A percentile compares a stretch with the other conserved stretches of the same genome.
phyloP scores from a whole-genome alignment of 2,113 vertebrate genomes.

The Calyptommatus sinebrachiatus region DNA sequence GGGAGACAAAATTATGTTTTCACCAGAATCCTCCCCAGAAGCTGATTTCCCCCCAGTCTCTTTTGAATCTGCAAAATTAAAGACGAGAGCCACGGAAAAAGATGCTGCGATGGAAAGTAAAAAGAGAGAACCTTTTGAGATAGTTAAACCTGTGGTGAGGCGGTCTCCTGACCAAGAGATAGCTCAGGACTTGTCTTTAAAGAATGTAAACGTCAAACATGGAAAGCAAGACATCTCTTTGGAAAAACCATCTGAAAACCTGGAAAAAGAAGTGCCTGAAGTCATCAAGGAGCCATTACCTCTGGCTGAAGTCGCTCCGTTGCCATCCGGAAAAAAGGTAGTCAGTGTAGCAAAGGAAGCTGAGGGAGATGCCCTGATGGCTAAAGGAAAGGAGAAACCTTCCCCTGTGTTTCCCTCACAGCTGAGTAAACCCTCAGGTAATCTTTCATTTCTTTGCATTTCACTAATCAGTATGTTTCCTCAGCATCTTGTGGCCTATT shows the following conservation, averaged over 20 bases:
- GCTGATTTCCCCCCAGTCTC: conserved; percentile 67
- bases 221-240: conserved; percentile 56
- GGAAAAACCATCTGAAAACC: conserved; percentile 60
- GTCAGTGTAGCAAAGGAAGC: conserved; percentile 68
- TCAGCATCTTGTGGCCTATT: conserved; percentile 50
- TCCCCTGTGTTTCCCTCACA: conserved; percentile 73
- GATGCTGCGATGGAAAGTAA: conserved; percentile 46
- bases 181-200: conserved; percentile 65
- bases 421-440: conserved; percentile 81
- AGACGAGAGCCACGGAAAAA: conserved; percentile 38
- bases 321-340: conserved; percentile 54
- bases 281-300: conserved; percentile 36
- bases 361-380: conserved; percentile 64
- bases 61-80: conserved; percentile 59
- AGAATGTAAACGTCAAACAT: conserved; percentile 59
- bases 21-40: conserved; percentile 67
- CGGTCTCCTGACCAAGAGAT: conserved; percentile 63
- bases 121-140: conserved; percentile 25
- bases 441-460: conserved; percentile 63
- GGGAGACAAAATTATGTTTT: conserved; percentile 61
- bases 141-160: conserved; percentile 35
- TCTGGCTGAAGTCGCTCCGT: conserved; percentile 58
- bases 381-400: conserved; percentile 67
- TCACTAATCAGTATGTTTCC: conserved; percentile 53
- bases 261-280: conserved; percentile 65